Base-by-base conservation (phyloP, 2,113 vertebrate species). In the Pedetes capensis region DNA sequence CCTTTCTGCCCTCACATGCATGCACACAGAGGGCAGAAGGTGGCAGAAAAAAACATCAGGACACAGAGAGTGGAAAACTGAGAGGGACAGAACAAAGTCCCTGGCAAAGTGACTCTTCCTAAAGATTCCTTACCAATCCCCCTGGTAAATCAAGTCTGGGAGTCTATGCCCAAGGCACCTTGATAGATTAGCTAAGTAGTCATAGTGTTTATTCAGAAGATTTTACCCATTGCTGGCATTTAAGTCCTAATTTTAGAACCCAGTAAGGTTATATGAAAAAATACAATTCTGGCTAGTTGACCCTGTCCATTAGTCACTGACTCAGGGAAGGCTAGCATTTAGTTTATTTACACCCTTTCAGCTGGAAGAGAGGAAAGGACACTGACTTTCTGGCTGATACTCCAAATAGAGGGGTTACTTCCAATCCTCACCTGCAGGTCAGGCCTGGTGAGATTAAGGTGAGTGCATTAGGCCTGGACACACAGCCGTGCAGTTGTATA, bases 171-270 rank as follows among this genome's bases (percentile, higher is more conserved):
- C 6, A 39, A 88, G 66, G 20, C 8, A 61, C 10, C 42, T 25
- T 11, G 59, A 71, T 6, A 55, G 9, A 13, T 47, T 59, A 42
- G 44, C n/a, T 39, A 49, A 64, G 57, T 12, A 23, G 13, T n/a
- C 72, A 11, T 49, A 34, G 76, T 42, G 27, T 80, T 90, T 51
- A 85, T 44, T 85, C 79, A 91, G 87, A 78, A 92, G 37, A 63
- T 20, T 23, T 64, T 64, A 18, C 34, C 63, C 34, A n/a, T 61
- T 66, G 10, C 11, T 59, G 64, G 55, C 3, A 57, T 10, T 59
- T 47, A 37, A 39, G 47, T 51, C 11, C 22, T 39, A 47, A 34
- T 57, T 88, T 59, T 85, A 95, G 53, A 84, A 34, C 14, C 47
- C 55, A 72, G 42, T 22, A 47, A 37, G 42, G 4, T 22, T 59